These are phyloP conservation scores for Actias luna DNA, from an alignment of 2,888 invertebrate species.

Conservation along the genomic window DNA sequence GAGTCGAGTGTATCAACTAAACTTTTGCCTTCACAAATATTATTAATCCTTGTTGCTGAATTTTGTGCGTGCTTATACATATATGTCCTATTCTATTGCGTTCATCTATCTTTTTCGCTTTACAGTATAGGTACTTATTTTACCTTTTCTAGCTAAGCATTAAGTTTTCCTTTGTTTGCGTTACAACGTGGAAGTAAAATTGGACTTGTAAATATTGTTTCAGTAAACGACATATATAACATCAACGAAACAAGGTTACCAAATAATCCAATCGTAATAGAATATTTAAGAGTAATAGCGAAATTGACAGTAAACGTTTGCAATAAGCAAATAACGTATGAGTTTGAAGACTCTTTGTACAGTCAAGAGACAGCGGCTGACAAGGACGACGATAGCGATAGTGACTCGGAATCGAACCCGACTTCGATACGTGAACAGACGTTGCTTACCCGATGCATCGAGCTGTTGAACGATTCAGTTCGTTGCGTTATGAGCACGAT, in stretches of 20 bases:
- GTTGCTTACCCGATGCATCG: constrained; percentile 81
- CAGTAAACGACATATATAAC: constrained; percentile 71
- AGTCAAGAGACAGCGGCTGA: constrained; percentile 72
- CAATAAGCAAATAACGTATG: constrained; percentile 68
- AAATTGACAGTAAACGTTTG: constrained; percentile 69
- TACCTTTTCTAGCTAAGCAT: background rate
- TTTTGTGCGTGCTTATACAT: background rate
- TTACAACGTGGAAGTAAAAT: background rate
- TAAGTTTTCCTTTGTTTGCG: background rate
- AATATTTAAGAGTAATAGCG: constrained; percentile 71
- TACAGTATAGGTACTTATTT: background rate
- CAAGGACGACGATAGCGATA: constrained; percentile 82
- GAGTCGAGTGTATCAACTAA: too few species aligned
- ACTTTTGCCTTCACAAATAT: too few species aligned
- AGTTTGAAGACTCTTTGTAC: constrained; percentile 73
- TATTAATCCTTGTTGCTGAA: background rate
- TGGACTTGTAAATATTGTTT: constrained; percentile 33
- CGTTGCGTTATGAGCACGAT: constrained; percentile 65
- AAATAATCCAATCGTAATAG: constrained; percentile 73
- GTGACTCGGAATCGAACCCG: constrained; percentile 75
- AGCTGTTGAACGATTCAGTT: constrained; percentile 84
- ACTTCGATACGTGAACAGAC: constrained; percentile 71
- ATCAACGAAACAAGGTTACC: constrained; percentile 79
- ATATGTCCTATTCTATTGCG: background rate
- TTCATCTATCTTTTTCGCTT: background rate